A percentile compares a stretch with the other conserved stretches of the same genome.
Conservation (phyloP, 30 jellyfish, hydroid and myxozoan species). For the Aurelia aurita region DNA sequence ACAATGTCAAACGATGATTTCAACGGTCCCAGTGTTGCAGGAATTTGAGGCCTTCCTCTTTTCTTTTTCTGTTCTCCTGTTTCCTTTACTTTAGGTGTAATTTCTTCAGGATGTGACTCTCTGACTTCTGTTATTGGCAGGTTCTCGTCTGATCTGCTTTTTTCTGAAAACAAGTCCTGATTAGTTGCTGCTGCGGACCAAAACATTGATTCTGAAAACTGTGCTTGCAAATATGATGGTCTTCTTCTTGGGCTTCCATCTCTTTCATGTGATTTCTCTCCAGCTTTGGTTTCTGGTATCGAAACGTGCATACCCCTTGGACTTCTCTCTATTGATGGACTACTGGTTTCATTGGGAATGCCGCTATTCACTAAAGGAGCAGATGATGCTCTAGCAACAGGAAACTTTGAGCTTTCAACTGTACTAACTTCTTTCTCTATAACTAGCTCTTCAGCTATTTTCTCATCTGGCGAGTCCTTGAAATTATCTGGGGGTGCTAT, state of each 20-base stretch:
- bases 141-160: not conserved
- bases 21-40: slow-evolving; percentile 69
- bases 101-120: slow-evolving; percentile 19
- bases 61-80: slow-evolving; percentile 52
- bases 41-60: slow-evolving; percentile 71
- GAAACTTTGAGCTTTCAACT: slow-evolving; percentile 24
- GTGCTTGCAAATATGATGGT: slow-evolving; percentile 92
- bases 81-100: slow-evolving; percentile 44
- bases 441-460: not conserved
- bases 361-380: slow-evolving; percentile 22
- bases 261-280: slow-evolving; percentile 49
- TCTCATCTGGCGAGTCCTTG: slow-evolving; percentile 68
- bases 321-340: not conserved
- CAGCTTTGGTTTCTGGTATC: not conserved
- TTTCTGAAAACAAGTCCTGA: not conserved
- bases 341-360: slow-evolving; percentile 51
- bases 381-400: not conserved
- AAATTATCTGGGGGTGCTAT: slow-evolving; percentile 91
- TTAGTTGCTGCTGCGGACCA: slow-evolving; percentile 40
- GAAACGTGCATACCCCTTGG: slow-evolving; percentile 56
- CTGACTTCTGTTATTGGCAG: slow-evolving; percentile 38
- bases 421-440: slow-evolving; percentile 10
- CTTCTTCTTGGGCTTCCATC: slow-evolving; percentile 91
- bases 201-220: slow-evolving; percentile 61
- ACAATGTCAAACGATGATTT: slow-evolving; percentile 39